Evolutionary conservation across 2,888 invertebrate species (phyloP).

Genomic region (Aspidiotus destructor): DNA sequence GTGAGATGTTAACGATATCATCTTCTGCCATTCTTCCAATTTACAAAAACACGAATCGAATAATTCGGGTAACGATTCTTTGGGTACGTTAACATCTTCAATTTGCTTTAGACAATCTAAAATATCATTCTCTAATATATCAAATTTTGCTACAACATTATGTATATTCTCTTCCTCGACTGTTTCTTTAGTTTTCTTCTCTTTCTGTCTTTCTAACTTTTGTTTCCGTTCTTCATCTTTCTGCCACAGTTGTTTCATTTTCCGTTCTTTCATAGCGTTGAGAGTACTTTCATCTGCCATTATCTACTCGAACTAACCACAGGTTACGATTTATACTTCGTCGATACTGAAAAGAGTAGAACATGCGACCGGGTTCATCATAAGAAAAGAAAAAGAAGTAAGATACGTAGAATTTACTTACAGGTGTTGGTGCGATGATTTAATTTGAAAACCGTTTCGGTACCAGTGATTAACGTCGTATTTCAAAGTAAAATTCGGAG

Average conservation of each 20-base stretch:
- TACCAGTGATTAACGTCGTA: too few species aligned
- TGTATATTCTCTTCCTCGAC: constrained; percentile 20
- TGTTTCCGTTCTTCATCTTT: constrained; percentile 27
- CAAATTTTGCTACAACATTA: constrained; percentile 19
- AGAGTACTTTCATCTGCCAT: constrained; percentile 19
- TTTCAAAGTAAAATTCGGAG: too few species aligned
- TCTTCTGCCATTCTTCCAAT: constrained; percentile 30
- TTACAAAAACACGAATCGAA: constrained; percentile 26
- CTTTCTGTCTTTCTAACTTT: constrained; percentile 21
- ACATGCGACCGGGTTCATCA: too few species aligned
- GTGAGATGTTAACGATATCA: constrained; percentile 21
- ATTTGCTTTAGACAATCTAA: constrained; percentile 11
- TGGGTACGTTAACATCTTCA: constrained; percentile 19
- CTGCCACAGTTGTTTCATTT: constrained; percentile 7
- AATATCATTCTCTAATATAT: constrained; percentile 14
- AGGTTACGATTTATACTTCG: too few species aligned
- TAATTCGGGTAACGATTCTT: constrained; percentile 25
- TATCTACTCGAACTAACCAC: neutral
- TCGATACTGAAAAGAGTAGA: too few species aligned
- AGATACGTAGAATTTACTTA: too few species aligned
- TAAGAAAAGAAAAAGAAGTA: too few species aligned
- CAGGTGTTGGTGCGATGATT: too few species aligned
- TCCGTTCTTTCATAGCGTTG: constrained; percentile 18
- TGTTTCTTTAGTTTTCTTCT: constrained; percentile 4
- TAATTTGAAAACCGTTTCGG: too few species aligned